phyloP scores from a whole-genome alignment of 92 coral and sea anemone species.

The Scolanthus callimorphus region DNA sequence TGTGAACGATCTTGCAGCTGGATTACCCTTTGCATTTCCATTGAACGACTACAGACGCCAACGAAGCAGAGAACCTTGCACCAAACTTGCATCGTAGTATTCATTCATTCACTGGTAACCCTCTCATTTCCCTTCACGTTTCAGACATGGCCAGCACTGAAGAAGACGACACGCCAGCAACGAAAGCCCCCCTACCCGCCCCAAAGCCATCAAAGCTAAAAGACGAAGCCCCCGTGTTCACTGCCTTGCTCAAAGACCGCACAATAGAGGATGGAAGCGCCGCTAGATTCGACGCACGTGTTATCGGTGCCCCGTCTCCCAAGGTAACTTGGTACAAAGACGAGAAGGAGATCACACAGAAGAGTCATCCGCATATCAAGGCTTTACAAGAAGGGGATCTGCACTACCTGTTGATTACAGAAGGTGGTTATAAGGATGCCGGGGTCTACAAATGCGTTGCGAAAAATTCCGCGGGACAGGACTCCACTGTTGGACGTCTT shows the following conservation, averaged over 20 bases:
- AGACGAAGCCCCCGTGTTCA: conserved; percentile 69
- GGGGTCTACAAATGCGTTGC: conserved; percentile 92
- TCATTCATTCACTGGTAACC: too few relatives aligned
- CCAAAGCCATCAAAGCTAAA: conserved; percentile 14
- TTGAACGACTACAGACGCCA: too few relatives aligned
- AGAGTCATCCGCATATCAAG: conserved; percentile 56
- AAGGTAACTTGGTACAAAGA: conserved; percentile 84
- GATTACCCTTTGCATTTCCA: too few relatives aligned
- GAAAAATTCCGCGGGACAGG: conserved; percentile 76
- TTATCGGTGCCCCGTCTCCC: conserved; percentile 81
- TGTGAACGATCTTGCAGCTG: too few relatives aligned
- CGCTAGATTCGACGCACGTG: conserved; percentile 85
- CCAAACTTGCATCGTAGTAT: too few relatives aligned
- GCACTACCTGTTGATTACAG: conserved; percentile 74
- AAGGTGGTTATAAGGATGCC: conserved; percentile 67
- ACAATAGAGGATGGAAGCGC: conserved; percentile 77
- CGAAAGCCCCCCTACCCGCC: neutral
- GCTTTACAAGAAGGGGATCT: conserved; percentile 72
- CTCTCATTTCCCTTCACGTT: too few relatives aligned
- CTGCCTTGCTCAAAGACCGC: conserved; percentile 75
- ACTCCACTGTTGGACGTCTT: conserved; percentile 56
- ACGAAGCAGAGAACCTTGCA: too few relatives aligned
- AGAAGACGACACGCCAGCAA: conserved; percentile 1
- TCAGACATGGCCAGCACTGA: too few relatives aligned
- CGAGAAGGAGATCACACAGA: conserved; percentile 51